Conservation (phyloP, 2,888 invertebrate genomes). For the Ectemnius lituratus region DNA sequence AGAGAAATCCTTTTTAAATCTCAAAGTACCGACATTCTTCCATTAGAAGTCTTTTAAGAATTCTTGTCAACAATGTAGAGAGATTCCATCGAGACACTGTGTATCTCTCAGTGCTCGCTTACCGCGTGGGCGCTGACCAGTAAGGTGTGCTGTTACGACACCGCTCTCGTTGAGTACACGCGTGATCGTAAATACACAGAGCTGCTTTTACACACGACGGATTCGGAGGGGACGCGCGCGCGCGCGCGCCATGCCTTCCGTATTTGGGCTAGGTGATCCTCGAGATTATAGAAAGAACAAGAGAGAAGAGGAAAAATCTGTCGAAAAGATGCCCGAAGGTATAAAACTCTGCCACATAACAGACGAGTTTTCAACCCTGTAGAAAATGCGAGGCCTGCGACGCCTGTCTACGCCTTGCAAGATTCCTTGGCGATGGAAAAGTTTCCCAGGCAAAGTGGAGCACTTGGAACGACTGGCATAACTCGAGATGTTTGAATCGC, state of each 20-base stretch:
- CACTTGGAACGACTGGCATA: not conserved
- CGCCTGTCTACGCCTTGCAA: no score
- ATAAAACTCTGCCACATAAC: not conserved
- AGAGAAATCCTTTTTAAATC: no score
- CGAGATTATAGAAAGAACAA: no score
- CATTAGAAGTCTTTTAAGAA: no score
- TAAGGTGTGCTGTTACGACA: conserved; percentile 60
- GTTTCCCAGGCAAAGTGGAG: not conserved
- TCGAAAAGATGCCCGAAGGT: conserved; percentile 28
- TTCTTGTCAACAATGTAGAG: no score
- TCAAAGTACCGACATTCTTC: no score
- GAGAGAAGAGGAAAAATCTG: not conserved
- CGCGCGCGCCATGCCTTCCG: conserved; percentile 29
- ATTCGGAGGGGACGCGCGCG: conserved; percentile 25
- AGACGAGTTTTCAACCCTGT: not conserved
- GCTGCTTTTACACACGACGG: conserved; percentile 35
- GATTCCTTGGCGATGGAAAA: not conserved
- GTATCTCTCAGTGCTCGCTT: conserved; percentile 33
- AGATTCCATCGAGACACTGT: conserved; percentile 31
- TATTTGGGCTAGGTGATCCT: conserved; percentile 40
- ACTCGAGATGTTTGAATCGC: not conserved
- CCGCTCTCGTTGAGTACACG: conserved; percentile 41
- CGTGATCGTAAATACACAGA: conserved; percentile 49
- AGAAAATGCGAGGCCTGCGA: not conserved
- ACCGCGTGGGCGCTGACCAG: conserved; percentile 59